Evolutionary conservation across 1,140 invertebrate genomes (phyloP).

Genomic region (Drosophila micromelanica): DNA sequence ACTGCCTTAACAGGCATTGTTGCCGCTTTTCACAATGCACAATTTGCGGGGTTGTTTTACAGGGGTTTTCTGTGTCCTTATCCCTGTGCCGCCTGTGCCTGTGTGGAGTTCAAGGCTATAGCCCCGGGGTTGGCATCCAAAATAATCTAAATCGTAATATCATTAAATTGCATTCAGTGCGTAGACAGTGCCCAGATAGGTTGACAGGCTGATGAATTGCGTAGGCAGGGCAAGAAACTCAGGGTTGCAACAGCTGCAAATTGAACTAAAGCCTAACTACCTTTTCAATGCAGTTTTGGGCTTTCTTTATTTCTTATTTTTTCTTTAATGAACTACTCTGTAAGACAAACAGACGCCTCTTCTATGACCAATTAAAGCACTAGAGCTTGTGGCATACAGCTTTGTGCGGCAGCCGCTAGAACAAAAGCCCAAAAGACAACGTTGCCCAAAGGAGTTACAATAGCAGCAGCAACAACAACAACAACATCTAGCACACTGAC

Average conservation of each 20-base stretch:
- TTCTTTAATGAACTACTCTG: slow-evolving; percentile 23
- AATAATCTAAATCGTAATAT: slow-evolving; percentile 49
- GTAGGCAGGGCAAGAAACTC: background rate
- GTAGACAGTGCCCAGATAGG: slow-evolving; percentile 11
- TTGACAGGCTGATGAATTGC: slow-evolving; percentile 24
- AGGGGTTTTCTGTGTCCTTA: slow-evolving; percentile 15
- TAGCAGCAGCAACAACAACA: slow-evolving; percentile 19
- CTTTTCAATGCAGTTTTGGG: slow-evolving; percentile 3
- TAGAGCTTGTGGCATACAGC: slow-evolving; percentile 7
- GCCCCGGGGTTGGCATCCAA: slow-evolving; percentile 19
- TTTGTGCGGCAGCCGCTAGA: slow-evolving; percentile 50
- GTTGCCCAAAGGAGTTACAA: slow-evolving; percentile 34
- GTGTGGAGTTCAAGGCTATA: slow-evolving; percentile 59
- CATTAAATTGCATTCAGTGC: slow-evolving; percentile 71
- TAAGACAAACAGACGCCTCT: slow-evolving; percentile 24
- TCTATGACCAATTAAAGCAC: slow-evolving; percentile 40
- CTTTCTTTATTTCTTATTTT: background rate
- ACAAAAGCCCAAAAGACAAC: slow-evolving; percentile 56
- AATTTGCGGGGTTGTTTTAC: slow-evolving; percentile 56
- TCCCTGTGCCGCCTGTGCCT: slow-evolving; percentile 6
- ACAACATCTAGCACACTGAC: slow-evolving; percentile 37
- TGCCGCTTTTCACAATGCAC: slow-evolving; percentile 64
- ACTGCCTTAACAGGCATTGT: slow-evolving; percentile 38
- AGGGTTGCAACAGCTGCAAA: background rate
- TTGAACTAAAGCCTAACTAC: background rate